Conservation (phyloP, 1,140 invertebrate genomes). For the Mesaphorura yosii region DNA sequence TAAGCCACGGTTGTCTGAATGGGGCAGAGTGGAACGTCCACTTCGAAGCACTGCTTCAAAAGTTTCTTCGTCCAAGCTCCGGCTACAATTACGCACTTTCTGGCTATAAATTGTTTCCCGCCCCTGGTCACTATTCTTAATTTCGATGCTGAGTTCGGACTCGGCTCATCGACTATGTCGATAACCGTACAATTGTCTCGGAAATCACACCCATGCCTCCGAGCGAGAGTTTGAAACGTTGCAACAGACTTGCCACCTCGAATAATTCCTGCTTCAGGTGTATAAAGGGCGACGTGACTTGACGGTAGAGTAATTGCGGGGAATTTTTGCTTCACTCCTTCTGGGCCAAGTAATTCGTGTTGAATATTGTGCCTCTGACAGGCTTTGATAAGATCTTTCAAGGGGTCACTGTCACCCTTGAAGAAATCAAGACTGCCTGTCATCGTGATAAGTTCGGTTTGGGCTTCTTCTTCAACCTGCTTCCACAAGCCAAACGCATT, state of each 20-base stretch:
- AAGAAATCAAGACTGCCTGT: slow-evolving; percentile 9
- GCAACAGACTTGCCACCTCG: slow-evolving; percentile 13
- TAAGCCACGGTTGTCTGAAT: neutral
- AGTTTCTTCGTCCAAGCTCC: slow-evolving; percentile 6
- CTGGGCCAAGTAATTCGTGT: neutral
- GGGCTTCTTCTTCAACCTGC: slow-evolving; percentile 18
- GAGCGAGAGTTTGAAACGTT: slow-evolving; percentile 10
- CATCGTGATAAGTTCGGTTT: slow-evolving; percentile 9
- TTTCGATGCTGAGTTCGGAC: too few relatives aligned
- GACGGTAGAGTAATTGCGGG: slow-evolving; percentile 3
- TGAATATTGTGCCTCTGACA: slow-evolving; percentile 1
- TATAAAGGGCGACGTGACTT: slow-evolving; percentile 8
- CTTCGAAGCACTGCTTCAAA: neutral
- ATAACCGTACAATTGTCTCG: slow-evolving; percentile 10
- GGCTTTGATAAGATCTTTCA: neutral
- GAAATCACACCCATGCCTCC: neutral
- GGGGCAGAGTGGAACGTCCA: neutral
- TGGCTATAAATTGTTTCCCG: neutral
- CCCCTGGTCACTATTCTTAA: neutral
- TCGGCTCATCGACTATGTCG: neutral
- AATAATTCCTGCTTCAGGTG: slow-evolving; percentile 8
- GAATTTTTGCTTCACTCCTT: slow-evolving; percentile 1
- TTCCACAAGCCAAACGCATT: slow-evolving; percentile 17
- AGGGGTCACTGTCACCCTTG: neutral
- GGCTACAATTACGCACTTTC: slow-evolving; percentile 2